phyloP scores from a whole-genome alignment of 2,888 invertebrate genomes.

The Sesia apiformis region DNA sequence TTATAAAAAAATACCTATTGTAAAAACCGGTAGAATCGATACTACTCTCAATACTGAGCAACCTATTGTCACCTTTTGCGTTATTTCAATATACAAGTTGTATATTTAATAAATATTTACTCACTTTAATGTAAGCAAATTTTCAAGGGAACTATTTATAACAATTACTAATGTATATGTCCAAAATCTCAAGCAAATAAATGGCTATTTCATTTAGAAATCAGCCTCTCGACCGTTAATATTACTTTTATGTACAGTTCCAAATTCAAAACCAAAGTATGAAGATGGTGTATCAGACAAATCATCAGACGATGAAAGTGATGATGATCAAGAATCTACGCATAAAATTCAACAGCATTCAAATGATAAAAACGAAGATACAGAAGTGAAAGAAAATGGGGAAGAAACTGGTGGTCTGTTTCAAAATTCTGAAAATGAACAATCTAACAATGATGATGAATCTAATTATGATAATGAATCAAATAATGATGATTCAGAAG shows the following conservation, averaged over 20 bases:
- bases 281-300: constrained; percentile 55
- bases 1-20: too few relatives aligned
- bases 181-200: too few relatives aligned
- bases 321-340: constrained; percentile 8
- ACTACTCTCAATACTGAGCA: too few relatives aligned
- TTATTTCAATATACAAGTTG: too few relatives aligned
- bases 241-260: constrained; percentile 31
- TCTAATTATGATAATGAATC: background rate
- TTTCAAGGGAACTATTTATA: too few relatives aligned
- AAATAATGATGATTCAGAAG: constrained; percentile 17
- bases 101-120: too few relatives aligned
- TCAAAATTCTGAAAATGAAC: background rate
- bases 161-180: too few relatives aligned
- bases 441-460: background rate
- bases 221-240: too few relatives aligned
- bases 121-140: too few relatives aligned
- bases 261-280: constrained; percentile 51
- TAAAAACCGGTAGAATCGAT: too few relatives aligned
- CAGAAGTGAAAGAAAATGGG: background rate
- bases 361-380: constrained; percentile 7
- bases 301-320: constrained; percentile 14
- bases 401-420: background rate
- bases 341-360: constrained; percentile 5
- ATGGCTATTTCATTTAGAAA: too few relatives aligned
- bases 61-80: too few relatives aligned